Evolutionary conservation across 1,140 invertebrate species (phyloP).

Genomic region (Nixonia krombeini): DNA sequence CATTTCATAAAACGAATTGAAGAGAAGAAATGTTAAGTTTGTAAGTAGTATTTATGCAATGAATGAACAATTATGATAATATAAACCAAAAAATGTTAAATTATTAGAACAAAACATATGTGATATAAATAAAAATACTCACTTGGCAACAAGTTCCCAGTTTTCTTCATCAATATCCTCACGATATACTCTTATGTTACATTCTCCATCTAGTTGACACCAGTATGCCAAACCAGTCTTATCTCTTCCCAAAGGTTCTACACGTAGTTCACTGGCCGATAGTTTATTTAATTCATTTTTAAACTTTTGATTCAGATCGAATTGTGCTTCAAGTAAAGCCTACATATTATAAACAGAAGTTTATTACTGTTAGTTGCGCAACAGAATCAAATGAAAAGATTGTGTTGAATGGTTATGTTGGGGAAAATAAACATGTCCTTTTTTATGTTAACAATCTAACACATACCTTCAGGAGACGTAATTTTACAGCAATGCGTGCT

Average conservation of each 20-base stretch:
- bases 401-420: too few species aligned
- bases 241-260: conserved; percentile 91
- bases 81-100: too few species aligned
- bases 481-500: conserved; percentile 87
- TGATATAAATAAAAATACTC: conserved; percentile 65
- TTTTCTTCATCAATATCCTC: conserved; percentile 97
- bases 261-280: conserved; percentile 83
- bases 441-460: too few species aligned
- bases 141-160: conserved; percentile 94
- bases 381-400: too few species aligned
- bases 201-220: conserved; percentile 90
- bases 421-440: too few species aligned
- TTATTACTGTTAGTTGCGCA: too few species aligned
- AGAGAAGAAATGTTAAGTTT: too few species aligned
- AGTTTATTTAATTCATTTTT: conserved; percentile 91
- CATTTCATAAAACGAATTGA: too few species aligned
- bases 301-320: conserved; percentile 94
- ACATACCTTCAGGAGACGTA: conserved; percentile 87
- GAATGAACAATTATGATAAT: too few species aligned
- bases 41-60: too few species aligned
- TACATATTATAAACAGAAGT: too few species aligned
- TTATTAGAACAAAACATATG: too few species aligned
- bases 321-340: conserved; percentile 93
- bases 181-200: conserved; percentile 91
- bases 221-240: conserved; percentile 92